Base-by-base conservation (phyloP, 2,888 invertebrate genomes). In the Lapara coniferarum region DNA sequence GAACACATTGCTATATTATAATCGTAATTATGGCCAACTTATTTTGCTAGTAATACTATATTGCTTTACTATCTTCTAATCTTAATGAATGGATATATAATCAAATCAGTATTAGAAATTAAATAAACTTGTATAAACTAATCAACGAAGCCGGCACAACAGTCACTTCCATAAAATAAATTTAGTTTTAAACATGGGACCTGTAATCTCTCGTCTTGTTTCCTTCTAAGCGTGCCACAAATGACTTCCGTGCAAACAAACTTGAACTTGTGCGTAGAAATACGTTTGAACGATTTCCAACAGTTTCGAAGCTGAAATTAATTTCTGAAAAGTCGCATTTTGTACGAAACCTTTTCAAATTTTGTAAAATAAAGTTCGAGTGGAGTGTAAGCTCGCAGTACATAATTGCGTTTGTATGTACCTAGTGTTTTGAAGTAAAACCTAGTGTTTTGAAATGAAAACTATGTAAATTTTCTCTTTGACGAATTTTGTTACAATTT, bases 221-320 rank as follows among this genome's bases (percentile, higher is more conserved):
- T 19, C 46, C 59, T 59, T 19, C 63, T 49, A 63, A 63, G 63
- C 30, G 30, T 14, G 30, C 49, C 63, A 63, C 63, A 49, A 63
- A 46, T 46, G 63, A 49, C 63, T 63, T 63, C 63, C 63, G 46
- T 19, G 19, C 63, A 63, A 59, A 59, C 59, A 59, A 63, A 46
- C 63, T 49, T 46, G 19, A 63, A 63, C 63, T 63, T 46, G 46
- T 63, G 63, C 63, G 63, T 10, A 10, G 55, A 55, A 55, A 55
- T 63, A 49, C 63, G 63, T 63, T 46, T 63, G 63, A 63, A 63
- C 63, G 63, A 63, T 63, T 49, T 46, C 46, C 16, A 49, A 49
- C 63, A 19, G 49, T 63, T 19, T 19, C 63, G 19, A 63, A 63
- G 49, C 63, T 63, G 19, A 63, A 63, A 63, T 63, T 63, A 63